Conservation (phyloP, 1,140 invertebrate species). For the Drosophila aff. region DNA sequence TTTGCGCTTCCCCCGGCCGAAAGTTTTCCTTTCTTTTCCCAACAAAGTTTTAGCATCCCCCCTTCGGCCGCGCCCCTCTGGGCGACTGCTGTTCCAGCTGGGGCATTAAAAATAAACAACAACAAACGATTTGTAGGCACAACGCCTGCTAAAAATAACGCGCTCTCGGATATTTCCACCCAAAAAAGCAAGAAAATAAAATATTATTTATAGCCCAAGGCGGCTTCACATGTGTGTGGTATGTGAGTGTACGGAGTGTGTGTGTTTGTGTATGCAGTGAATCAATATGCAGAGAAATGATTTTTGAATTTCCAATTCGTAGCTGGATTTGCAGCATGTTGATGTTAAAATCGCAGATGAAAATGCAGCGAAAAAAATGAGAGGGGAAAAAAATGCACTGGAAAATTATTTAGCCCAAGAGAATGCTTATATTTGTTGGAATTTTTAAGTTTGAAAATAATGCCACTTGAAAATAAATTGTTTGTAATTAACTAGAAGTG, state of each 20-base stretch:
- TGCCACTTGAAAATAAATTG: no score
- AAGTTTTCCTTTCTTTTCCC: conserved; percentile 60
- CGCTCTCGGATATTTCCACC: conserved; percentile 70
- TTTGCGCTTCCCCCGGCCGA: conserved; percentile 10
- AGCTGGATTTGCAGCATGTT: conserved; percentile 55
- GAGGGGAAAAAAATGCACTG: background rate
- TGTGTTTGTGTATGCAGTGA: conserved; percentile 18
- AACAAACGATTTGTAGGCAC: conserved; percentile 75
- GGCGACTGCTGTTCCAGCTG: conserved; percentile 31
- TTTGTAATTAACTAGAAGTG: background rate
- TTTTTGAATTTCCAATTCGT: conserved; percentile 60
- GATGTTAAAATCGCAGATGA: conserved; percentile 63
- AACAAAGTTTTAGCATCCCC: conserved; percentile 47
- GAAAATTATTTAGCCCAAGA: background rate
- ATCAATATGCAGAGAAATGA: conserved; percentile 68
- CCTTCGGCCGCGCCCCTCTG: background rate
- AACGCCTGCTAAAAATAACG: conserved; percentile 75
- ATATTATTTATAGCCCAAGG: conserved; percentile 78
- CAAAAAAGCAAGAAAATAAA: conserved; percentile 79
- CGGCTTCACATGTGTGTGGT: conserved; percentile 15
- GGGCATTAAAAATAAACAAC: conserved; percentile 71
- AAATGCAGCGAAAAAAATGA: conserved; percentile 26
- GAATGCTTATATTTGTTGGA: background rate
- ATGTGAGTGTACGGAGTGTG: background rate
- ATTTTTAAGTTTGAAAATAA: background rate